Conservation (phyloP, 2,797 vertebrate species). For the Lithobates pipiens region DNA sequence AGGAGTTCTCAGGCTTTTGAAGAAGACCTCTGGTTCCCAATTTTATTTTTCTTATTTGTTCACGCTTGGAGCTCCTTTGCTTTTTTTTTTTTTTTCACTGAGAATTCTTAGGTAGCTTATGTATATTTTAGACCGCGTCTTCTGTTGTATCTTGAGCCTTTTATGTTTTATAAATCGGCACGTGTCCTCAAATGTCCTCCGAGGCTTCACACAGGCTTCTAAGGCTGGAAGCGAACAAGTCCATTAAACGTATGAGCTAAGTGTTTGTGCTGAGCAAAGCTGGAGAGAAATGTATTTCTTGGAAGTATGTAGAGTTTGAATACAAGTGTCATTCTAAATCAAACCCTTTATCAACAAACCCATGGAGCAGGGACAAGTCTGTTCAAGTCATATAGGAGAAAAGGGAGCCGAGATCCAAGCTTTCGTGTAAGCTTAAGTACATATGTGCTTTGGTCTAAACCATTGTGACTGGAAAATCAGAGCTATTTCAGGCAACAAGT, state of each 20-base stretch:
- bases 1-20: too few species aligned
- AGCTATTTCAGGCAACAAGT: not conserved
- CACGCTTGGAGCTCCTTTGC: not conserved
- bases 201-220: not conserved
- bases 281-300: not conserved
- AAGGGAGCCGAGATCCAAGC: not conserved
- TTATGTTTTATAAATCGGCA: not conserved
- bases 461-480: not conserved
- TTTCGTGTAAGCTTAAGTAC: not conserved
- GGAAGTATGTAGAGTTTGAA: not conserved
- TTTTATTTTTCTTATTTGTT: too few species aligned
- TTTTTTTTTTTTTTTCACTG: not conserved
- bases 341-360: slow-evolving; percentile 6
- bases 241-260: not conserved
- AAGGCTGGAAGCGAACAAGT: not conserved
- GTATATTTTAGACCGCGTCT: not conserved
- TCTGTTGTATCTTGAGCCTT: not conserved
- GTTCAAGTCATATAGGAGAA: not conserved
- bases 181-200: slow-evolving; percentile 5
- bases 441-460: not conserved
- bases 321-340: slow-evolving; percentile 7
- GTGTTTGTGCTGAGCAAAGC: not conserved
- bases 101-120: not conserved
- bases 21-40: too few species aligned
- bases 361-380: not conserved